Evolutionary conservation across 2,888 invertebrate species (phyloP).

Genomic region (Latheticus oryzae): DNA sequence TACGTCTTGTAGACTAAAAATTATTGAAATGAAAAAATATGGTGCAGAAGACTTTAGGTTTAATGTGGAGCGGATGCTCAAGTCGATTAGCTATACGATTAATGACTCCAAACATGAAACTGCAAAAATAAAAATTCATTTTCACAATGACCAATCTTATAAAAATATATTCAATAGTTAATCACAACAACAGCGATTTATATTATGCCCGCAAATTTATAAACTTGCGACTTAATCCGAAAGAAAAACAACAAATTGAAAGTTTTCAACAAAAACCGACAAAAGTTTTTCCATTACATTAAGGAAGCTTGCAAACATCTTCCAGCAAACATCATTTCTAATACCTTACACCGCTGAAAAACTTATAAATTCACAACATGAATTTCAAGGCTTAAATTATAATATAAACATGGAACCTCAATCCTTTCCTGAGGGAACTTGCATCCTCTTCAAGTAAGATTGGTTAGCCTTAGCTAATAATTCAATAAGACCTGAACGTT

Average conservation of each 20-base stretch:
- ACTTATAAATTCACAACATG: constrained; percentile 27
- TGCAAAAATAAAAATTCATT: constrained; percentile 2
- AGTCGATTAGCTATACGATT: constrained; percentile 3
- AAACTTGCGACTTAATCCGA: constrained; percentile 12
- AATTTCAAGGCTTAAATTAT: constrained; percentile 19
- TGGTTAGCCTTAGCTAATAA: constrained; percentile 23
- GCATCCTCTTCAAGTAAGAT: constrained; percentile 10
- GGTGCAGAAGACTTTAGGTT: too few species aligned
- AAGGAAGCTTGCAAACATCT: constrained; percentile 14
- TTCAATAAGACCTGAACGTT: constrained; percentile 24
- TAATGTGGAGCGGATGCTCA: constrained; percentile 16
- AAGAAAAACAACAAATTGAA: constrained; percentile 20
- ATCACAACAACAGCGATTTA: background rate
- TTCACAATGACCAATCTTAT: background rate
- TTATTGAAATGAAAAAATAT: constrained; percentile 2
- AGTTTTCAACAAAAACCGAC: constrained; percentile 15
- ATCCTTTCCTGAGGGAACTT: constrained; percentile 29
- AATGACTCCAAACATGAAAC: constrained; percentile 9
- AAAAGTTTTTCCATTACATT: constrained; percentile 23
- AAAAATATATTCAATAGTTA: constrained; percentile 2
- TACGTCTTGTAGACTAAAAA: too few species aligned
- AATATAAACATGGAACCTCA: constrained; percentile 30
- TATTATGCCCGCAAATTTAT: constrained; percentile 9
- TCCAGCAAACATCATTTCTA: background rate
- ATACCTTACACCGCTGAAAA: constrained; percentile 9